phyloP scores from a whole-genome alignment of 2,888 invertebrate genomes.

The Holacanthella duospinosa region DNA sequence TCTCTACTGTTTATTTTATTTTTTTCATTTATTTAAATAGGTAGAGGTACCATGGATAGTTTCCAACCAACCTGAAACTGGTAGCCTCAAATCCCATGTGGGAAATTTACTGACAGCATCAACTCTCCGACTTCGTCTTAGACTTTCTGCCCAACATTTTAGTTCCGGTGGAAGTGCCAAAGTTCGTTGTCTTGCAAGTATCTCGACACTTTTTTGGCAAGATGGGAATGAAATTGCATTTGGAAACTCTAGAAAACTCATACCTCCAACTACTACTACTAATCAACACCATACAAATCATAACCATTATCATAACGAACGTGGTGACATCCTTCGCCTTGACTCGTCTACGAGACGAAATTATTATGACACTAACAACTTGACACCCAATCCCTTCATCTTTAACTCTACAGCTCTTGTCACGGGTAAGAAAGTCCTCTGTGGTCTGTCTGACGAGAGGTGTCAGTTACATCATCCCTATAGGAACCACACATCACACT shows the following conservation, averaged over 20 bases:
- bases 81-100: neutral
- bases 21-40: neutral
- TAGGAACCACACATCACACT: neutral
- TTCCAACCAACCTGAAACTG: neutral
- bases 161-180: constrained; percentile 24
- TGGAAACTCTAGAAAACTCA: neutral
- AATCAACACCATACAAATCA: neutral
- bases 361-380: constrained; percentile 6
- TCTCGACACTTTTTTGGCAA: constrained; percentile 19
- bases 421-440: constrained; percentile 3
- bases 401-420: constrained; percentile 5
- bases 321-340: neutral
- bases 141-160: constrained; percentile 24
- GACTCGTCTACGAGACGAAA: neutral
- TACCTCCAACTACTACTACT: neutral
- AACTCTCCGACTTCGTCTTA: constrained; percentile 22
- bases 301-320: neutral
- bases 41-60: neutral
- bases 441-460: neutral
- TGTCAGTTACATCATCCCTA: neutral
- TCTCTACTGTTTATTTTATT: neutral
- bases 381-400: constrained; percentile 7
- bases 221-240: constrained; percentile 16
- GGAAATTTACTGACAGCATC: constrained; percentile 11
- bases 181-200: constrained; percentile 30